Evolutionary conservation across 1,140 invertebrate genomes (phyloP), one percentile per base, ranked within the genome.

Genomic region (Liolophura sinensis): DNA sequence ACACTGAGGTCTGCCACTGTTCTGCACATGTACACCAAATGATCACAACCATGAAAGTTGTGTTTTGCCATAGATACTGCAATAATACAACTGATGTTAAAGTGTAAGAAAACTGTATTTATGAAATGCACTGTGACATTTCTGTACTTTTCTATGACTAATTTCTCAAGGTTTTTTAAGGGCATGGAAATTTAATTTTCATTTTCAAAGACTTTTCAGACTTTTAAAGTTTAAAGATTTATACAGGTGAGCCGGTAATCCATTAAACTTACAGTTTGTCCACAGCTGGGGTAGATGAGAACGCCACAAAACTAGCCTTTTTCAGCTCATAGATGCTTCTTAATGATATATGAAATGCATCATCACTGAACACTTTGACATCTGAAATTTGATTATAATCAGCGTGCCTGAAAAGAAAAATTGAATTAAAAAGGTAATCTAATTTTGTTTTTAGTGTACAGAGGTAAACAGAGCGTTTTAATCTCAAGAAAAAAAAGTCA

Each of bases 311-410:
- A 24, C 51, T 24, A n/a, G 24, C 51, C 24, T 54, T 54, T 12
- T 54, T 54, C 51, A 5, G n/a, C 12, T n/a, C 24, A 54, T 54
- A 54, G n/a, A 54, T 54, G 51, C n/a, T 20, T 24, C 24, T n/a
- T n/a, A 24, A 12, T n/a, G 18, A 54, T n/a, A 24, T 20, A 20
- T n/a, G 51, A 24, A 5, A 54, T n/a, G n/a, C 64, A n/a, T 68
- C 68, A n/a, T 55, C 16, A 15, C 64, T 60, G 49, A 63, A 73
- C 15, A 64, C 59, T 1, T 63, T 65, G 9, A 62, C 57, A 54
- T 68, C 64, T 16, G 49, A 65, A 20, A 73, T 73, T 15, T 40
- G 52, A 49, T 73, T 73, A 22, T 65, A 25, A 40, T 73, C 71
- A 20, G 68, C 68, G 64, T 69, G 73, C 15, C 71, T 75, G 57